Percentiles rank a stretch among this genome's conserved stretches.
phyloP scores from a whole-genome alignment of 1,140 invertebrate species.

The Olivierus martensii region DNA sequence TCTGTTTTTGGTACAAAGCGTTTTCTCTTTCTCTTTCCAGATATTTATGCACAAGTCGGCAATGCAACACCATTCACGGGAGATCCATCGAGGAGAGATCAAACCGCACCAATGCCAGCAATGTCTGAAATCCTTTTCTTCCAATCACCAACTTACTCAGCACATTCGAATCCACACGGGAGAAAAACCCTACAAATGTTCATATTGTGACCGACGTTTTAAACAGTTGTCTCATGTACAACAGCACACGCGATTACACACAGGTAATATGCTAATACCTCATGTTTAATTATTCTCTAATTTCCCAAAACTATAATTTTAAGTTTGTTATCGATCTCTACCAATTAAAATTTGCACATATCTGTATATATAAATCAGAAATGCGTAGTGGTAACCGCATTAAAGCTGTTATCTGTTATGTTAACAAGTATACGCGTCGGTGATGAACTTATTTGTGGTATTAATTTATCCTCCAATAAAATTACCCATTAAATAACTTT shows the following conservation, averaged over 20 bases:
- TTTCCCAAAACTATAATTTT: too few relatives aligned
- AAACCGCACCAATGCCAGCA: constrained; percentile 94
- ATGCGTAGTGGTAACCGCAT: too few relatives aligned
- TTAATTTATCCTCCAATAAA: too few relatives aligned
- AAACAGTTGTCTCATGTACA: constrained; percentile 90
- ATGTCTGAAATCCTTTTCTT: constrained; percentile 92
- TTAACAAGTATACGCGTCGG: too few relatives aligned
- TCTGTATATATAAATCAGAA: too few relatives aligned
- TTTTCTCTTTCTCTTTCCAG: constrained; percentile 44
- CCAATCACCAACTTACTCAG: constrained; percentile 92
- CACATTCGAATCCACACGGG: constrained; percentile 87
- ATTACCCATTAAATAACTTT: too few relatives aligned
- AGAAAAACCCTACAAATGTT: constrained; percentile 91
- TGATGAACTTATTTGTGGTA: too few relatives aligned
- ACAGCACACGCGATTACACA: constrained; percentile 85
- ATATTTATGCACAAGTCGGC: constrained; percentile 95
- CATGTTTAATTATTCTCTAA: too few relatives aligned
- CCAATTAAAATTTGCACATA: too few relatives aligned
- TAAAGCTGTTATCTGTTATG: too few relatives aligned
- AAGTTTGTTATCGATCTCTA: too few relatives aligned
- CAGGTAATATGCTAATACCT: constrained; percentile 66
- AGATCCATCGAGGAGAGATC: constrained; percentile 38
- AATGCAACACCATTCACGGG: constrained; percentile 79
- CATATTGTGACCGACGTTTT: constrained; percentile 85
- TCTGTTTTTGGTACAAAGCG: too few relatives aligned